Percentiles rank a stretch among this genome's conserved stretches.
These are phyloP conservation scores for Leguminivora glycinivorella DNA, from an alignment of 1,140 invertebrate species.

Conservation along the genomic window DNA sequence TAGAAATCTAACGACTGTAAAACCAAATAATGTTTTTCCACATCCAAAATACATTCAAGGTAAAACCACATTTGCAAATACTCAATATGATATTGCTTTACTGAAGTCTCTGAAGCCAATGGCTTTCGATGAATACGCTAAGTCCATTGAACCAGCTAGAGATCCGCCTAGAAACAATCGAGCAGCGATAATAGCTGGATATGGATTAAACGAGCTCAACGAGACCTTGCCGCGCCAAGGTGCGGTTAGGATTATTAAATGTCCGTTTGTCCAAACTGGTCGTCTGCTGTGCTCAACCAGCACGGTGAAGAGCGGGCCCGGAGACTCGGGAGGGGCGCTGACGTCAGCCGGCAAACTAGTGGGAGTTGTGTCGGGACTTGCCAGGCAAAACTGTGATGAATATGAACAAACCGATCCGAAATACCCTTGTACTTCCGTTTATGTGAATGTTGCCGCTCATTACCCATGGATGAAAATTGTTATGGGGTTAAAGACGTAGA, in stretches of 20 bases:
- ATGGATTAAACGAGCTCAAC: conserved; percentile 32
- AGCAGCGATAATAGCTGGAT: conserved; percentile 36
- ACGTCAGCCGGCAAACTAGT: conserved; percentile 29
- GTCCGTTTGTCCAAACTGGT: neutral
- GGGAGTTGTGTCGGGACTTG: conserved; percentile 31
- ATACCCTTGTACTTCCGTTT: conserved; percentile 35
- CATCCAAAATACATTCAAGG: conserved; percentile 6
- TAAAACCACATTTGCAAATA: neutral
- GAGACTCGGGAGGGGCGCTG: conserved; percentile 41
- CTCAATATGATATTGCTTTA: conserved; percentile 34
- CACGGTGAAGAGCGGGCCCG: conserved; percentile 32
- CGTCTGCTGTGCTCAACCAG: conserved; percentile 32
- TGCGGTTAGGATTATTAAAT: conserved; percentile 24
- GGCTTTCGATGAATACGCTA: conserved; percentile 28
- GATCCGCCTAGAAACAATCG: conserved; percentile 14
- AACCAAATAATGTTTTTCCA: neutral
- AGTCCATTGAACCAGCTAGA: conserved; percentile 31
- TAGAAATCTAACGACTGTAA: conserved; percentile 23
- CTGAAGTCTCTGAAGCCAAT: conserved; percentile 31
- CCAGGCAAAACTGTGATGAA: neutral
- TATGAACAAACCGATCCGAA: conserved; percentile 7
- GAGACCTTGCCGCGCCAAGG: conserved; percentile 30
- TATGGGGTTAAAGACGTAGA: neutral
- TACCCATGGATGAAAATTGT: conserved; percentile 34
- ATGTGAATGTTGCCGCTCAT: conserved; percentile 31